Conservation (phyloP, 1,140 invertebrate genomes). For the Drosophila mayri region DNA sequence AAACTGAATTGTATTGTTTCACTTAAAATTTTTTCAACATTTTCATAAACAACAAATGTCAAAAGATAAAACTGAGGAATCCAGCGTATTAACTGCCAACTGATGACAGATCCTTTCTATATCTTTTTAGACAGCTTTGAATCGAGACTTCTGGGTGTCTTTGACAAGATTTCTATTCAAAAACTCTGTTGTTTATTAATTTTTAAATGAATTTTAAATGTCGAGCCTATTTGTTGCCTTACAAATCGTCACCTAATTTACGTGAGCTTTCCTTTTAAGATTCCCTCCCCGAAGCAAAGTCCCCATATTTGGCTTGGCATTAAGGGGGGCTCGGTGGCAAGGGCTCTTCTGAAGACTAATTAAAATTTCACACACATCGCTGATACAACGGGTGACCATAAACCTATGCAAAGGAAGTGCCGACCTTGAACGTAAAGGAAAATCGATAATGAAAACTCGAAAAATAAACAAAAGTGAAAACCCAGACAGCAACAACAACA, state of each 20-base stretch:
- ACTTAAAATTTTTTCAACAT: constrained; percentile 22
- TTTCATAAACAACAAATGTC: background rate
- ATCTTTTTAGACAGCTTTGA: background rate
- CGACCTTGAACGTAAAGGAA: constrained; percentile 62
- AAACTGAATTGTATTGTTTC: constrained; percentile 3
- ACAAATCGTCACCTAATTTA: background rate
- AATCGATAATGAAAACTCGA: constrained; percentile 67
- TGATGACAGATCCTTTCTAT: background rate
- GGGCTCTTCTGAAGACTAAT: background rate
- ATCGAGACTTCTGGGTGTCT: background rate
- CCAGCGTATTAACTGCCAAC: background rate
- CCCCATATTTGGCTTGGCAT: constrained; percentile 11
- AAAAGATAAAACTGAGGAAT: background rate
- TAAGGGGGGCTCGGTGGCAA: background rate
- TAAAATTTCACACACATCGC: constrained; percentile 20
- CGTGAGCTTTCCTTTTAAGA: constrained; percentile 1
- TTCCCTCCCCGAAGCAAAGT: background rate
- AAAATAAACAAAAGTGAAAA: constrained; percentile 58
- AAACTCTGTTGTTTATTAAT: background rate
- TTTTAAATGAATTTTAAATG: background rate
- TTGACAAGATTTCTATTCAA: too few relatives aligned
- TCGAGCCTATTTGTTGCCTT: background rate
- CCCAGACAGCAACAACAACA: constrained; percentile 20
- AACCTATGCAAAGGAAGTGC: constrained; percentile 19
- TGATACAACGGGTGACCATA: background rate